These are phyloP conservation scores for Exocentrus adspersus DNA, from an alignment of 2,888 invertebrate species.

Conservation along the genomic window DNA sequence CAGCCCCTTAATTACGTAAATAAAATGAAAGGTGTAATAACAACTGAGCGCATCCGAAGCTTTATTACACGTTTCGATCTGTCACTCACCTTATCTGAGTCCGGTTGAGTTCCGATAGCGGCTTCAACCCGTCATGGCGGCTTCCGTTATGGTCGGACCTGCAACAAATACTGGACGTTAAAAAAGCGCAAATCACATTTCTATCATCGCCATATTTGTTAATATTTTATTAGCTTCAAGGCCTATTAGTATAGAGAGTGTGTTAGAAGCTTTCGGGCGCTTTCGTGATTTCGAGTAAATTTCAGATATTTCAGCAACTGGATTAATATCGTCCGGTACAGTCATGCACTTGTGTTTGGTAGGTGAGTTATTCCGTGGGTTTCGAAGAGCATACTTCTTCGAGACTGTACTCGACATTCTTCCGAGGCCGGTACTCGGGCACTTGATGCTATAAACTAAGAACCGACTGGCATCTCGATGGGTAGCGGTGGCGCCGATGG, in stretches of 20 bases:
- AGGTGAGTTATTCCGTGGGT: no score
- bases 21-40: slow-evolving; percentile 23
- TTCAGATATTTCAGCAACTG: no score
- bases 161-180: neutral
- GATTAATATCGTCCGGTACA: no score
- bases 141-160: neutral
- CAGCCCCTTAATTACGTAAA: slow-evolving; percentile 36
- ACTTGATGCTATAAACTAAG: slow-evolving; percentile 53
- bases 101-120: neutral
- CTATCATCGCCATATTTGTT: no score
- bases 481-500: slow-evolving; percentile 51
- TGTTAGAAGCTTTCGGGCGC: no score
- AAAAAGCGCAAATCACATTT: no score
- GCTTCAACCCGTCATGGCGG: neutral
- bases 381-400: no score
- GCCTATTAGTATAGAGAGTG: no score
- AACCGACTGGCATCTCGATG: slow-evolving; percentile 53
- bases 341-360: no score
- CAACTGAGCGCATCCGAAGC: neutral
- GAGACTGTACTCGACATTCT: slow-evolving; percentile 55
- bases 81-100: slow-evolving; percentile 7
- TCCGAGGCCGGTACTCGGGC: slow-evolving; percentile 50
- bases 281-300: no score
- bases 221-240: no score
- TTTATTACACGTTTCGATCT: neutral